Conservation (phyloP, 2,888 invertebrate genomes). For the Nasonia oneida region DNA sequence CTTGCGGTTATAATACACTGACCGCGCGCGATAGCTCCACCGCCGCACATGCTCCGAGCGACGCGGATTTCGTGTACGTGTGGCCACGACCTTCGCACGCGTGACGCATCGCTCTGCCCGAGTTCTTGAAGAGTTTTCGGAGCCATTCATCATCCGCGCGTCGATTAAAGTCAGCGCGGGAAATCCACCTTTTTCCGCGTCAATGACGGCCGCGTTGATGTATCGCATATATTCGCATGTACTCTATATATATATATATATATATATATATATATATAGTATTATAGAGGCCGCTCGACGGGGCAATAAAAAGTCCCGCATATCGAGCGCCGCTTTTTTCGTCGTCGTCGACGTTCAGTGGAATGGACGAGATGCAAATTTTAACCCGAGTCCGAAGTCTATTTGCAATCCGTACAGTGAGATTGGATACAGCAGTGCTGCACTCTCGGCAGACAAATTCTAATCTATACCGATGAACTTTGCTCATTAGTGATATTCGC, state of each 20-base stretch:
- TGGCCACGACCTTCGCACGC: background rate
- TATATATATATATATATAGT: too few species aligned
- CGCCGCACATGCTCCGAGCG: too few species aligned
- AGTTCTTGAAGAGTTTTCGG: conserved; percentile 12
- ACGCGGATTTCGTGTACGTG: too few species aligned
- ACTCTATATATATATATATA: too few species aligned
- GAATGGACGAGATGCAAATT: background rate
- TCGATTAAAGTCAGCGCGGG: too few species aligned
- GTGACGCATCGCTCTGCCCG: background rate
- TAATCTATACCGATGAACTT: background rate
- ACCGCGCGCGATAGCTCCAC: too few species aligned
- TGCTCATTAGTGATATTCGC: background rate
- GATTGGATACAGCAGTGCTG: background rate
- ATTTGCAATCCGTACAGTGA: background rate
- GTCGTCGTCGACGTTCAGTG: background rate
- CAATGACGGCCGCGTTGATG: background rate
- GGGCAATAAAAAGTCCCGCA: background rate
- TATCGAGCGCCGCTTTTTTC: conserved; percentile 5
- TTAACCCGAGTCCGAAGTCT: background rate
- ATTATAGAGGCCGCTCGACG: background rate
- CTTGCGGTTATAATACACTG: too few species aligned
- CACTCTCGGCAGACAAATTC: background rate
- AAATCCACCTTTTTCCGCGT: background rate
- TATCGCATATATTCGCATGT: too few species aligned
- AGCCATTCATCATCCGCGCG: background rate